Evolutionary conservation across 2,888 invertebrate species (phyloP), one percentile per base, ranked within the genome.

Genomic region (Caradrina clavipalpis): DNA sequence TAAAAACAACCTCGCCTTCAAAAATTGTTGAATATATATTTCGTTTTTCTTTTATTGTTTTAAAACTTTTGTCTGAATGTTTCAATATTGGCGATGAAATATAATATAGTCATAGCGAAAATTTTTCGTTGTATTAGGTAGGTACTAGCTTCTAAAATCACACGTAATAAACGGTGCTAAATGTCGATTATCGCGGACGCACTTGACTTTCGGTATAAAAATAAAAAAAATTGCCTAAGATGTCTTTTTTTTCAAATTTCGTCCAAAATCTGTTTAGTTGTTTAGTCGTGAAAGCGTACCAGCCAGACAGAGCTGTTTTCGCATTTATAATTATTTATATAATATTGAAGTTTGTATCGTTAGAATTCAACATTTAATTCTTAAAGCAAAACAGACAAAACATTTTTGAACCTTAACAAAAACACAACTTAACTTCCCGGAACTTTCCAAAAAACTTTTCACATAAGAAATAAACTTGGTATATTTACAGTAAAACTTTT

Each of bases 401-500:
- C 11, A 15, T 53, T 55, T 54, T 54, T 22, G 0, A 22, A 35
- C 13, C 49, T 35, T 17, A 49, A 19, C 7, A 31, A 63, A 55
- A 73, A 55, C 5, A 22, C 47, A 11, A 17, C 19, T 45, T 35
- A 35, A 35, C 31, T 3, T 58, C n/a, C 0, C 11, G 49, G 26
- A 57, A 63, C 13, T 55, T 49, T 19, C 1, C 5, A 39, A 47
- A 42, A 62, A 63, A 66, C 54, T 73, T 78, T 78, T 47, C 15
- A 63, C 55, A 57, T 63, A 17, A 53, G 5, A 59, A 60, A 57
- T 39, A 50, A 73, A 73, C 67, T 63, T 53, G 17, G 17, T 21
- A 55, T 53, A 59, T 78, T 73, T 78, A 63, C 55, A 22, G 49
- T 50, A 10, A 60, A 79, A 76, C 65, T 79, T 53, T 57, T 7